These are phyloP conservation scores for Spinibarbus caldwelli DNA, from an alignment of 2,797 vertebrate genomes.

Conservation along the genomic window DNA sequence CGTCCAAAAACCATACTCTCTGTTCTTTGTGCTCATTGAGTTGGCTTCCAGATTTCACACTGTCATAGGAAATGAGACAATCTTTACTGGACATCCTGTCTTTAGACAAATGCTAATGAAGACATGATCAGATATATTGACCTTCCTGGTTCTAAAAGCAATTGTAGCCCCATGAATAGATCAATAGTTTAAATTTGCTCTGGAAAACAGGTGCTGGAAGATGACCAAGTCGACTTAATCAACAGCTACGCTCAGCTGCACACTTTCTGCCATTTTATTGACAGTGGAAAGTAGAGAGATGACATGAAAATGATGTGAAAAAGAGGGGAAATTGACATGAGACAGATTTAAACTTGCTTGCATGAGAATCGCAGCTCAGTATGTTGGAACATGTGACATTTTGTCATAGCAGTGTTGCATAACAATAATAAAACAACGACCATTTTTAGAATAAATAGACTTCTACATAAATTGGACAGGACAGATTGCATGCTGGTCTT, in stretches of 20 bases:
- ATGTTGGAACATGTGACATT: neutral
- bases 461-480: neutral
- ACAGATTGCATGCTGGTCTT: neutral
- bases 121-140: slow-evolving; percentile 9
- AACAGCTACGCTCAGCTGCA: neutral
- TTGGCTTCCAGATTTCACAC: neutral
- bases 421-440: neutral
- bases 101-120: neutral
- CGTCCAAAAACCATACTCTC: neutral
- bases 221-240: neutral
- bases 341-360: neutral
- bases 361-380: neutral
- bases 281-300: neutral
- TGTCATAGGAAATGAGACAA: neutral
- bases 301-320: neutral
- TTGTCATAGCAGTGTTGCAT: neutral
- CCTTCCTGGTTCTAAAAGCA: neutral
- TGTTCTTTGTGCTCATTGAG: no score
- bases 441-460: neutral
- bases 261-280: neutral
- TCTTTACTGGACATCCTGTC: neutral
- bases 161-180: neutral
- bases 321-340: neutral
- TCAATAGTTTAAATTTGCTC: neutral
- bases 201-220: neutral